Evolutionary conservation across 2,113 vertebrate genomes (phyloP).

Genomic region (Eubucco bourcierii): DNA sequence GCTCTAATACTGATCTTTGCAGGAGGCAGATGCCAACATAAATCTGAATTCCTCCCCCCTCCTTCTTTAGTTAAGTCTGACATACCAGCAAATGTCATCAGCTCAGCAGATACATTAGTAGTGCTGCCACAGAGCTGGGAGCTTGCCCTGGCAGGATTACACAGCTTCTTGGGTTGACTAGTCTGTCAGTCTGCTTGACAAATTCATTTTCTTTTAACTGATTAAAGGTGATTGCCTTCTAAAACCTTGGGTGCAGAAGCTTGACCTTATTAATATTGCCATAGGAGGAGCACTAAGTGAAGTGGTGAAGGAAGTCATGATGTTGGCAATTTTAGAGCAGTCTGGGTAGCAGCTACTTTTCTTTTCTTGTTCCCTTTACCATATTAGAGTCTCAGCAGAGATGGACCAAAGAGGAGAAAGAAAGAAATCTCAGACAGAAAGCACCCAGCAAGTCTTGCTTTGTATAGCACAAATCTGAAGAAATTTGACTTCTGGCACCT

Average conservation of each 20-base stretch:
- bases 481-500: neutral
- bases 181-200: neutral
- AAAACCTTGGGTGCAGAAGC: neutral
- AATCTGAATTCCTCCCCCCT: conserved; percentile 19
- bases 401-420: neutral
- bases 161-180: neutral
- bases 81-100: neutral
- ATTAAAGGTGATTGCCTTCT: neutral
- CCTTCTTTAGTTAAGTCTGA: conserved; percentile 30
- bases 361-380: neutral
- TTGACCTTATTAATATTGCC: neutral
- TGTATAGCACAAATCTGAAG: neutral
- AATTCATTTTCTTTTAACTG: conserved; percentile 24
- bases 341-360: neutral
- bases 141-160: conserved; percentile 5
- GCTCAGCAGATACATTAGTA: neutral
- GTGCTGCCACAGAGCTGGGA: neutral
- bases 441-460: neutral
- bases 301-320: neutral
- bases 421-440: neutral
- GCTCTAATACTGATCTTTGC: neutral
- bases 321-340: neutral
- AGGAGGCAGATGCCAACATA: conserved; percentile 13
- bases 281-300: neutral
- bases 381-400: neutral